Base-by-base conservation (phyloP, 2,797 vertebrate species). In the Coracias cyanogaster region DNA sequence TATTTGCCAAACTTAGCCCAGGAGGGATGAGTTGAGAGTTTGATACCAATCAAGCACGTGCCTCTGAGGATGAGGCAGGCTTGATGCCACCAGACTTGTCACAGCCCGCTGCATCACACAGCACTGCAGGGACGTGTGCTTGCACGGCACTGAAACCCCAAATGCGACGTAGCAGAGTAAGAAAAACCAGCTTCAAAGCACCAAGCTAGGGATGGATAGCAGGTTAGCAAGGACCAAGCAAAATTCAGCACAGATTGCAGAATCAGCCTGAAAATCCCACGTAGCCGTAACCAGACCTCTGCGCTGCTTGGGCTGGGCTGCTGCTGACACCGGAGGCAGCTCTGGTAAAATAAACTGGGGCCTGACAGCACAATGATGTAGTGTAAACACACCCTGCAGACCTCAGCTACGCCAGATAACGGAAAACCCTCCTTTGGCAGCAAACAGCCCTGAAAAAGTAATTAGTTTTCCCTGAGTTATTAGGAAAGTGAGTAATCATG, bases 81-180 rank as follows among this genome's bases (percentile, higher is more conserved):
- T 54, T 55, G 46, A 39, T 3, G 2, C 31, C 73, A 39, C 51
- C 1, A 0, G 35, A 8, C 12, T 2, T 3, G 48, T 46, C 80
- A 57, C 66, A 37, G 16, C 12, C 9, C 0, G 4, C 46, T 12
- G 60, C 18, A 24, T 8, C 0, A 0, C 57, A 35, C 48, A 24
- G 67, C 64, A 12, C 49, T 33, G 61, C 31, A 9, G 49, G 62
- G 52, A 5, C 4, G 0, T 3, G 10, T 7, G 2, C 45, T 33
- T 8, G 2, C n/a, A 5, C 12, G 5, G 71, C 48, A 2, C 54
- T 4, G 6, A 29, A 20, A 70, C 4, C 43, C 61, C 0, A 0
- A 35, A 39, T 18, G 9, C 0, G 0, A 15, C 1, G 10, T 3
- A 12, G 1, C 33, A 3, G n/a, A 48, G 71, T 0, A 0, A 76